phyloP scores from a whole-genome alignment of 2,797 vertebrate species.

The Enteromius unitaeniatus region DNA sequence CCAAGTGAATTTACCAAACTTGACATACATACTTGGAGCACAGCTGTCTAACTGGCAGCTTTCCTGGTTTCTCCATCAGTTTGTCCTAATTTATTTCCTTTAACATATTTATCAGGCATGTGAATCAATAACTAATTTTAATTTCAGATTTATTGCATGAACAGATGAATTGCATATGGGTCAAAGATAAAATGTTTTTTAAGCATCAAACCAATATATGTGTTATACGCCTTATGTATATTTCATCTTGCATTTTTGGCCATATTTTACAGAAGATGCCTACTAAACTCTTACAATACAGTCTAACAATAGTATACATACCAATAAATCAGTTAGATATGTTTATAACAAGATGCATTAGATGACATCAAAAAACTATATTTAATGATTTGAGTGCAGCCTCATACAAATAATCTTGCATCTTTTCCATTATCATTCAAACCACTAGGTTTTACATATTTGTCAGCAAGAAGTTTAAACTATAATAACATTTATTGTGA shows the following conservation, averaged over 20 bases:
- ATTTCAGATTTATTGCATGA: background rate
- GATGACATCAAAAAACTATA: background rate
- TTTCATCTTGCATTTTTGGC: too few relatives aligned
- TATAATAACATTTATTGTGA: background rate
- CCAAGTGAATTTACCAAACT: constrained; percentile 6
- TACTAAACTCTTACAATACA: too few relatives aligned
- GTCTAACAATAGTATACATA: too few relatives aligned
- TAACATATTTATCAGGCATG: background rate
- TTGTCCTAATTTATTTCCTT: background rate
- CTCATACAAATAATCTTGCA: background rate
- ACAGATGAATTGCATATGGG: background rate
- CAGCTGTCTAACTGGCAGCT: constrained; percentile 26
- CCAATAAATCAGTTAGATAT: too few relatives aligned
- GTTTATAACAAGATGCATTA: too few relatives aligned
- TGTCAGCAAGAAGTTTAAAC: background rate
- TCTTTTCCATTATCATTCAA: background rate
- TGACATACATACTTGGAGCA: constrained; percentile 18
- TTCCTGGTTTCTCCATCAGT: constrained; percentile 18
- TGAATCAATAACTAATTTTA: background rate
- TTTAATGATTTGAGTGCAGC: background rate
- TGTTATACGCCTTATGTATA: too few relatives aligned
- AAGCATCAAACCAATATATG: background rate
- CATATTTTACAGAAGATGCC: too few relatives aligned
- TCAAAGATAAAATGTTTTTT: background rate
- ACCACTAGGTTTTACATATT: background rate